Evolutionary conservation across 2,888 invertebrate genomes (phyloP), one percentile per base, ranked within the genome.

Genomic region (Hybos culiciformis): DNA sequence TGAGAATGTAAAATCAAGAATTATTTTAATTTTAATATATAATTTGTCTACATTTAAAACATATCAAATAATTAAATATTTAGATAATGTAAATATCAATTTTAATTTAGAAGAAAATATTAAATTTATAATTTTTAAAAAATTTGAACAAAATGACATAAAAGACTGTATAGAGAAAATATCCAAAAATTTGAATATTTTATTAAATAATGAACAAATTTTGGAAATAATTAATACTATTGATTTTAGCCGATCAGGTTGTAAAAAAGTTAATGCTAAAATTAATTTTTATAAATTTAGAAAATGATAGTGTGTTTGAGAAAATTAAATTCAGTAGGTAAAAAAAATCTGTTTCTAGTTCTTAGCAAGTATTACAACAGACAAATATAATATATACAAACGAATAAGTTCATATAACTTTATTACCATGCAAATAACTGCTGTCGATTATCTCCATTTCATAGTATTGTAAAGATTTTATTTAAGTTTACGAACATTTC

Each of bases 231-330:
- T 56, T n/a, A 47, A 46, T 7, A 44, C 54, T 12, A 54, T 55
- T 21, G 54, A 61, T 45, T 51, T 51, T 0, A 15, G 32, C 1
- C 46, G 46, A 12, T 58, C 61, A 1, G 65, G 65, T 1, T 65
- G 65, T 50, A 65, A 65, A 49, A 54, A 54, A 15, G 59, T 61
- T 5, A 53, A 53, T 39, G 52, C 62, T 12, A 64, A 62, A 45
- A 55, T 63, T 1, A 15, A 57, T 12, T 40, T 60, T 24, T 57
- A 54, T 41, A 46, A 15, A 29, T 32, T 18, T 31, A 23, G 20
- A 19, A 18, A 12, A 20, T n/a, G n/a, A n/a, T n/a, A n/a, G n/a
- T n/a, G n/a, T n/a, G n/a, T n/a, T n/a, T n/a, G n/a, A n/a, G n/a
- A n/a, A n/a, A n/a, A n/a, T n/a, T n/a, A n/a, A n/a, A n/a, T n/a